Evolutionary conservation across 30 jellyfish, hydroid and myxozoan genomes (phyloP).

Genomic region (Hydra vulgaris): DNA sequence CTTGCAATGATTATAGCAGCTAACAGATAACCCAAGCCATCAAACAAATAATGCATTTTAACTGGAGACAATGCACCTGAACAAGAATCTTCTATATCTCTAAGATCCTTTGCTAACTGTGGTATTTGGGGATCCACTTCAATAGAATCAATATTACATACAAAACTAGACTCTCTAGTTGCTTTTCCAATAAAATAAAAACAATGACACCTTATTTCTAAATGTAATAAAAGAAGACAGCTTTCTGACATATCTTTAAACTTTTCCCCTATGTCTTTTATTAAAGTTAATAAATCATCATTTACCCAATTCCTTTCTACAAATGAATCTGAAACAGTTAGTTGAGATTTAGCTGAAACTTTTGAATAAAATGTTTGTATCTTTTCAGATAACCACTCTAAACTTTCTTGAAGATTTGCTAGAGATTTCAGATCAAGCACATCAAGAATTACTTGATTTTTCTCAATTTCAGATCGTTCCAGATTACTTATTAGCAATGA

Average conservation of each 20-base stretch:
- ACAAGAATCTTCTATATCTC: slow-evolving; percentile 87
- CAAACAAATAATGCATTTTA: slow-evolving; percentile 69
- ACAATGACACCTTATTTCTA: slow-evolving; percentile 94
- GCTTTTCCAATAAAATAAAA: slow-evolving; percentile 78
- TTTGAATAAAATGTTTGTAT: not conserved
- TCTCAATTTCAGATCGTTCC: slow-evolving; percentile 58
- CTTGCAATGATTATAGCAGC: slow-evolving; percentile 78
- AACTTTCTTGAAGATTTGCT: slow-evolving; percentile 84
- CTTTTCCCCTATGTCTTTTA: slow-evolving; percentile 18
- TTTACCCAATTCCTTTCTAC: not conserved
- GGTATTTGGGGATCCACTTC: slow-evolving; percentile 93
- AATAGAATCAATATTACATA: slow-evolving; percentile 80
- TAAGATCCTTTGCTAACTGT: slow-evolving; percentile 77
- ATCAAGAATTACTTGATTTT: slow-evolving; percentile 81
- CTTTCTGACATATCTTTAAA: slow-evolving; percentile 78
- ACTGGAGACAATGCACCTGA: slow-evolving; percentile 49
- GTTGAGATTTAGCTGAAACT: not conserved
- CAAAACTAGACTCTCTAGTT: slow-evolving; percentile 81
- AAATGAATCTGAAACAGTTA: not conserved
- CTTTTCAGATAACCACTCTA: slow-evolving; percentile 35
- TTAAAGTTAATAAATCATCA: not conserved
- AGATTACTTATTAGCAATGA: slow-evolving; percentile 50
- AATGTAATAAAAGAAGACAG: slow-evolving; percentile 67
- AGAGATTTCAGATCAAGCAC: slow-evolving; percentile 67
- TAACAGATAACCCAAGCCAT: slow-evolving; percentile 78